phyloP scores from a whole-genome alignment of 2,113 vertebrate genomes.

The Aptenodytes forsteri region DNA sequence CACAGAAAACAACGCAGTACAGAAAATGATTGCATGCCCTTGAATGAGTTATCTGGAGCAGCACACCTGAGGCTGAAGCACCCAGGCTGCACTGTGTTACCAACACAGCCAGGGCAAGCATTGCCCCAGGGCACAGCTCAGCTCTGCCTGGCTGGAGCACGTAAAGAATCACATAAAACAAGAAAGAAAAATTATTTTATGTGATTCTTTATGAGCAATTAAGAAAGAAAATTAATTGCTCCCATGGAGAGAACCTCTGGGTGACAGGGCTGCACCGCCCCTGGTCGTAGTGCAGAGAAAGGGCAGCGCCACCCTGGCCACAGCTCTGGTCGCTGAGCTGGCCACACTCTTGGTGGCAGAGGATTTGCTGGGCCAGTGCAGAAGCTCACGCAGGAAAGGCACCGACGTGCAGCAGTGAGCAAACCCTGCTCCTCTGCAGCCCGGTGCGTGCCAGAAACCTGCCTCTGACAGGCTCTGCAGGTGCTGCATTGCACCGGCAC shows the following conservation, averaged over 20 bases:
- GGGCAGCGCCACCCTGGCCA: background rate
- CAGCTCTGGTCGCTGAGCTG: background rate
- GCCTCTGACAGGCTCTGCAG: background rate
- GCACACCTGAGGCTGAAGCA: too few relatives aligned
- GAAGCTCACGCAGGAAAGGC: background rate
- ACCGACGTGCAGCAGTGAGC: fast-evolving
- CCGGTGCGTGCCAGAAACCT: too few relatives aligned
- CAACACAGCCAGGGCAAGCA: background rate
- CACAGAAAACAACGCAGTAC: background rate
- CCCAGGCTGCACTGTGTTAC: fast-evolving
- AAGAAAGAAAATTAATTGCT: background rate
- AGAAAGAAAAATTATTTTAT: background rate
- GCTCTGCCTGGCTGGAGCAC: fast-evolving
- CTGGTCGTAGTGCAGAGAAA: fast-evolving
- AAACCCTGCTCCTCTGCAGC: background rate
- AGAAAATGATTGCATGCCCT: fast-evolving
- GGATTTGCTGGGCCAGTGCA: background rate
- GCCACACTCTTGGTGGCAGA: fast-evolving
- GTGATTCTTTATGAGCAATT: too few relatives aligned
- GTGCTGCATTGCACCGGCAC: background rate
- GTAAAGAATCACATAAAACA: background rate
- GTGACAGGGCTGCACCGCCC: background rate
- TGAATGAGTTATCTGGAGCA: fast-evolving
- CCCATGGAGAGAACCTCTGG: background rate
- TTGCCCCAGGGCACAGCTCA: background rate